These are phyloP conservation scores for Tangara arthus DNA, from an alignment of 2,797 vertebrate genomes.

Conservation along the genomic window DNA sequence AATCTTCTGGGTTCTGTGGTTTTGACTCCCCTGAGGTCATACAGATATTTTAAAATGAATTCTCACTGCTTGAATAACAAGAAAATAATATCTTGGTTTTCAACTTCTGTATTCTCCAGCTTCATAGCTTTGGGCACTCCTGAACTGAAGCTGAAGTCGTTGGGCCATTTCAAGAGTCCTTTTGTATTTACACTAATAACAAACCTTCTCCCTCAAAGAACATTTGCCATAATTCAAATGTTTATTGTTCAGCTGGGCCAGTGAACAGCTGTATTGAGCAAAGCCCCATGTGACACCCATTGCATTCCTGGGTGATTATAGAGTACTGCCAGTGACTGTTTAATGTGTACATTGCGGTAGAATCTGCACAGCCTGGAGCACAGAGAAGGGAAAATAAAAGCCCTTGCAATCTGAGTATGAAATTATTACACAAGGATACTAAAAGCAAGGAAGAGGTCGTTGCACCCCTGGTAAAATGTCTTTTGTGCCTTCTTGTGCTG, in stretches of 20 bases:
- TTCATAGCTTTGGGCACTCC: slow-evolving; percentile 5
- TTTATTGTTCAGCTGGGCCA: slow-evolving; percentile 45
- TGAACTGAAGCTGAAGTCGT: background rate
- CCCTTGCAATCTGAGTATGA: background rate
- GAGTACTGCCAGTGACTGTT: background rate
- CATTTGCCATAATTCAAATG: slow-evolving; percentile 51
- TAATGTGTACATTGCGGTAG: background rate
- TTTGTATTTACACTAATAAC: slow-evolving; percentile 51
- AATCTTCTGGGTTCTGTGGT: slow-evolving; percentile 54
- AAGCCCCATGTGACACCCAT: slow-evolving; percentile 43
- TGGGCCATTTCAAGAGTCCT: background rate
- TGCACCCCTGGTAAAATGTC: background rate
- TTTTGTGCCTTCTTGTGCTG: background rate
- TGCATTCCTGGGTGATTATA: slow-evolving; percentile 50
- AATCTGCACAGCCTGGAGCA: rapidly evolving
- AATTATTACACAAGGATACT: background rate
- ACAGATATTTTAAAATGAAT: slow-evolving; percentile 56
- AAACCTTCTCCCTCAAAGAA: slow-evolving; percentile 31
- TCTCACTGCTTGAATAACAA: slow-evolving; percentile 32
- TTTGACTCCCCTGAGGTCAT: slow-evolving; percentile 35
- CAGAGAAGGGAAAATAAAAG: background rate
- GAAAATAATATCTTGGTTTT: slow-evolving; percentile 5
- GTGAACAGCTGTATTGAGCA: slow-evolving; percentile 49
- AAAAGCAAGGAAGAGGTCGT: background rate
- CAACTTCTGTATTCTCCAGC: background rate